A percentile compares a stretch with the other conserved stretches of the same genome.
Evolutionary conservation across 2,797 vertebrate species (phyloP).

Genomic region (Lagorchestes hirsutus): DNA sequence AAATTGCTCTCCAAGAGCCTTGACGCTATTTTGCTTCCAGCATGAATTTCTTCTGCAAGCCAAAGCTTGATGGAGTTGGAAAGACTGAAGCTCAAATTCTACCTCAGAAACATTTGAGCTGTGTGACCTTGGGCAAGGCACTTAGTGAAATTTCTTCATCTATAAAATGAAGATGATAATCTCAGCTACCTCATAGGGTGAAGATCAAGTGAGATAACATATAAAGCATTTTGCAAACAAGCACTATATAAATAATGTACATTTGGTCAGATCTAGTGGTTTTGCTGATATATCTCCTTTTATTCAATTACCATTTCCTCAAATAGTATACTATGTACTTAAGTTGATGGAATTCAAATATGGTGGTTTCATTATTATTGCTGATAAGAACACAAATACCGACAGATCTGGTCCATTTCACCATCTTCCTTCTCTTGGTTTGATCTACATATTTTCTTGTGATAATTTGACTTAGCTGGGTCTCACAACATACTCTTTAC

Average conservation of each 20-base stretch:
- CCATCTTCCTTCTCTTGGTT: not conserved
- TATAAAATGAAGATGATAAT: not conserved
- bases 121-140: not conserved
- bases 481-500: not conserved
- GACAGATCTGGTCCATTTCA: not conserved
- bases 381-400: not conserved
- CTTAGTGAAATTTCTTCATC: not conserved
- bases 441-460: not conserved
- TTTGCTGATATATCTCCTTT: not conserved
- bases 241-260: not conserved
- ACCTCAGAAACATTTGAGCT: not conserved
- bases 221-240: not conserved
- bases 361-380: not conserved
- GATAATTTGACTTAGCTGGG: not conserved
- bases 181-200: not conserved
- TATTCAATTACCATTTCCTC: not conserved
- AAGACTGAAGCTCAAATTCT: not conserved
- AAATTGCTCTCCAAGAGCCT: not conserved
- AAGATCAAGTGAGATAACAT: not conserved
- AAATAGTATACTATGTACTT: not conserved
- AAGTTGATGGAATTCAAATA: not conserved
- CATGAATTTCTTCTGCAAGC: not conserved
- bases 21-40: not conserved
- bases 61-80: not conserved
- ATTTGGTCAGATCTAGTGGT: not conserved